A percentile compares a stretch with the other conserved stretches of the same genome.
Evolutionary conservation across 2,797 vertebrate genomes (phyloP).

Genomic region (Atherinosoma microstoma): DNA sequence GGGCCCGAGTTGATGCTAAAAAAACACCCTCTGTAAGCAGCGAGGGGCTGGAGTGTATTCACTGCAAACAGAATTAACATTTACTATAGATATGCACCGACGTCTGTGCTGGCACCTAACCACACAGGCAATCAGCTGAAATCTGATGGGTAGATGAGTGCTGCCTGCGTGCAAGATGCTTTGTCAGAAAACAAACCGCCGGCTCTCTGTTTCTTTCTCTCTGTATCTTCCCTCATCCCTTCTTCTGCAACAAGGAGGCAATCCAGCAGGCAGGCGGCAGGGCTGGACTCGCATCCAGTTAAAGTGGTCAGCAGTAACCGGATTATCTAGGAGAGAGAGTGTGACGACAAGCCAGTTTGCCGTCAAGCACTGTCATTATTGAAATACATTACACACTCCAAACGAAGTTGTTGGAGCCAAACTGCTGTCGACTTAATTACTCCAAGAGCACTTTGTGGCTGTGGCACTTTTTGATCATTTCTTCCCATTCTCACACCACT

Average conservation of each 20-base stretch:
- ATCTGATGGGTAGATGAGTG: slow-evolving; percentile 21
- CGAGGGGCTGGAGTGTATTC: slow-evolving; percentile 52
- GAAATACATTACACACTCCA: slow-evolving; percentile 77
- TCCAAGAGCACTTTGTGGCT: slow-evolving; percentile 66
- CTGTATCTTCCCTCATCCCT: slow-evolving; percentile 26
- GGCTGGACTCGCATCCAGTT: slow-evolving; percentile 55
- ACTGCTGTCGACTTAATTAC: slow-evolving; percentile 79
- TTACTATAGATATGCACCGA: slow-evolving; percentile 42
- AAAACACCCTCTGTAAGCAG: slow-evolving; percentile 59
- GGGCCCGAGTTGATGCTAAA: slow-evolving; percentile 58
- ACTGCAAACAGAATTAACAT: slow-evolving; percentile 55
- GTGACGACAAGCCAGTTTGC: slow-evolving; percentile 73
- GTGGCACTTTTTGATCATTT: slow-evolving; percentile 72
- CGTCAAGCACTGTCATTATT: slow-evolving; percentile 68
- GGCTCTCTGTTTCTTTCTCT: slow-evolving; percentile 12
- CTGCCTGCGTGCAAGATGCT: background rate
- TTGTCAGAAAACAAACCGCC: slow-evolving; percentile 26
- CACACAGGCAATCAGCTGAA: slow-evolving; percentile 36
- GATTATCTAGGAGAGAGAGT: slow-evolving; percentile 69
- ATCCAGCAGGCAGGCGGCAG: slow-evolving; percentile 30
- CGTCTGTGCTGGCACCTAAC: slow-evolving; percentile 18
- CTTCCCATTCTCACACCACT: slow-evolving; percentile 44
- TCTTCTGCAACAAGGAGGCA: slow-evolving; percentile 32
- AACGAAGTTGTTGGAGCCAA: slow-evolving; percentile 71
- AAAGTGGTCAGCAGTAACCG: slow-evolving; percentile 76